Conservation (phyloP, 2,797 vertebrate genomes). For the Chloroceryle amazona region DNA sequence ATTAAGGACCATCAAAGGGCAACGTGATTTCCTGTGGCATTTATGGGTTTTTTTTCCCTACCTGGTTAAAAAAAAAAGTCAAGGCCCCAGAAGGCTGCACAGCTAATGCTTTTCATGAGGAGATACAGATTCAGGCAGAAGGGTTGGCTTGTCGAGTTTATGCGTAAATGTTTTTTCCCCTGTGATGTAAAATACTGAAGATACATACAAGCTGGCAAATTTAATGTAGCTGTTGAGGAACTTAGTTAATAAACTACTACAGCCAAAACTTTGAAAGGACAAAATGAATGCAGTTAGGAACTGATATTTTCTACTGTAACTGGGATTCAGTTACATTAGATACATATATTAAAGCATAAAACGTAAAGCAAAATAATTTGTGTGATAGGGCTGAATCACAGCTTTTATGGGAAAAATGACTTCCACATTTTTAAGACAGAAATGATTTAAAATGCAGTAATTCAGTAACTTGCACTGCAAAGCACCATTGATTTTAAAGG, state of each 20-base stretch:
- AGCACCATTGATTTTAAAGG: not conserved
- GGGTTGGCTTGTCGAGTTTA: not conserved
- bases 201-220: not conserved
- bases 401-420: not conserved
- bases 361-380: not conserved
- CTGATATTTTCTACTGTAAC: not conserved
- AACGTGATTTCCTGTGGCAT: not conserved
- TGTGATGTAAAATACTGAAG: not conserved
- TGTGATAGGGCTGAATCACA: not conserved
- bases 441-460: not conserved
- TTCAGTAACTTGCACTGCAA: conserved; percentile 16
- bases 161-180: not conserved
- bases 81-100: not conserved
- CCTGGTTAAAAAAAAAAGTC: conserved; percentile 5
- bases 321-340: not conserved
- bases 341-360: not conserved
- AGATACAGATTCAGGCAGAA: not conserved
- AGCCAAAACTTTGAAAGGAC: not conserved
- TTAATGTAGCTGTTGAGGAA: not conserved
- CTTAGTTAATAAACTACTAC: not conserved
- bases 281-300: not conserved
- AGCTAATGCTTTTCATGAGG: not conserved
- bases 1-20: not conserved
- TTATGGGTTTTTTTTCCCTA: not conserved
- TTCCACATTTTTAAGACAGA: not conserved